Evolutionary conservation across 2,113 vertebrate species (phyloP).

Genomic region (Notechis scutatus): DNA sequence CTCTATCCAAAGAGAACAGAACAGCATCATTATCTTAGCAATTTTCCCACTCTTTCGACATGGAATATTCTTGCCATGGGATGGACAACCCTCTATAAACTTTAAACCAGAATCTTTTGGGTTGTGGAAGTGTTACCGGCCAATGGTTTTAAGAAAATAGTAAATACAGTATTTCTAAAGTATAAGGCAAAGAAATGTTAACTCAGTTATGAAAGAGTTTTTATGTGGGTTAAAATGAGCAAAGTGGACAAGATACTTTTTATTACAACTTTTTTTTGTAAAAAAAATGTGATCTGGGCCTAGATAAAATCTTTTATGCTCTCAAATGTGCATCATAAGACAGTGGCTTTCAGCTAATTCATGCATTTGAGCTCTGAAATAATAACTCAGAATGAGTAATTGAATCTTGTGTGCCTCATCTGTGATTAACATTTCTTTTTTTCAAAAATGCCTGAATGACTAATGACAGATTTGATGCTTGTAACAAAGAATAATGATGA

Average conservation of each 20-base stretch:
- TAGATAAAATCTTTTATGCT: neutral
- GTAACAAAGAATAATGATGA: neutral
- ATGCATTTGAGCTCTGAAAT: neutral
- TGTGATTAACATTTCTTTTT: neutral
- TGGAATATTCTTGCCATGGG: neutral
- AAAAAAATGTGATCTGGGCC: neutral
- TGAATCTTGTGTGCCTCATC: neutral
- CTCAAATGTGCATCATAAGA: neutral
- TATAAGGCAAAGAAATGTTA: neutral
- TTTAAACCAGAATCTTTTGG: neutral
- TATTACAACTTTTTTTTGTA: neutral
- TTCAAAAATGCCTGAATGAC: neutral
- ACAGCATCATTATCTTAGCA: neutral
- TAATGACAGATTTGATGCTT: neutral
- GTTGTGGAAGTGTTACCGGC: neutral
- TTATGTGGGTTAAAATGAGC: neutral
- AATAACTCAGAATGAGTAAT: slow-evolving; percentile 5
- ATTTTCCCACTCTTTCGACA: neutral
- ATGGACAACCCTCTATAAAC: neutral
- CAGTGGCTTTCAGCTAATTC: neutral
- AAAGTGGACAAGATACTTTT: neutral
- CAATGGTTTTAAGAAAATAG: neutral
- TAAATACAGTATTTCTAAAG: neutral
- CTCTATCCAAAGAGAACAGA: neutral
- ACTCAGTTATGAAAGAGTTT: neutral